phyloP scores from a whole-genome alignment of 2,797 vertebrate genomes.

The Lagorchestes hirsutus region DNA sequence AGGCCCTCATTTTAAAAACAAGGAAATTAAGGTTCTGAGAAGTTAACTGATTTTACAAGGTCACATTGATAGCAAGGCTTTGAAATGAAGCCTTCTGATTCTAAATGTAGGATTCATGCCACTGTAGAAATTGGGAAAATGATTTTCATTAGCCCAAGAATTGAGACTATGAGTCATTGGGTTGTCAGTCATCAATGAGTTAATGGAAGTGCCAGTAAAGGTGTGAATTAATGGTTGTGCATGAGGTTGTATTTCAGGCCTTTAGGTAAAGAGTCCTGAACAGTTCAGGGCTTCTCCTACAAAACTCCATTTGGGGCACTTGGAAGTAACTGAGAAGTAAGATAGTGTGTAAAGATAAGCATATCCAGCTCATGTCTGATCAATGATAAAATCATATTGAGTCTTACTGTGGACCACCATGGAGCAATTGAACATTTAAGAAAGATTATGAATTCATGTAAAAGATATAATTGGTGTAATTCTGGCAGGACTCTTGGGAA shows the following conservation, averaged over 20 bases:
- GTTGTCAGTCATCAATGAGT: not conserved
- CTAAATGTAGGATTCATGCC: not conserved
- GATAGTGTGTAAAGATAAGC: not conserved
- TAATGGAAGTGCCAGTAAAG: not conserved
- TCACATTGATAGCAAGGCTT: not conserved
- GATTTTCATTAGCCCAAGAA: not conserved
- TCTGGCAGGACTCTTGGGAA: too few relatives aligned
- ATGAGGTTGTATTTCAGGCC: not conserved
- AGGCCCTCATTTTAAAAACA: not conserved
- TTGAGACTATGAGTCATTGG: not conserved
- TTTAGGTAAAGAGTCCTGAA: too few relatives aligned
- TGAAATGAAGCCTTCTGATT: not conserved
- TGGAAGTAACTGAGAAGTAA: not conserved
- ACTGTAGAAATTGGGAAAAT: not conserved
- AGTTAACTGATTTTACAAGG: not conserved
- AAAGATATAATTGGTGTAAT: too few relatives aligned
- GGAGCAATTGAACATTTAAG: not conserved
- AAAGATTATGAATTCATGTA: not conserved
- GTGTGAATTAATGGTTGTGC: not conserved
- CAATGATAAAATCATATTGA: not conserved
- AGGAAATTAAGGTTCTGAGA: not conserved
- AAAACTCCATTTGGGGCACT: not conserved
- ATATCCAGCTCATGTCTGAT: not conserved
- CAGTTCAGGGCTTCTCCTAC: not conserved
- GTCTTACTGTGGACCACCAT: not conserved